Evolutionary conservation across 2,113 vertebrate genomes (phyloP).

Genomic region (Seriola dumerili): DNA sequence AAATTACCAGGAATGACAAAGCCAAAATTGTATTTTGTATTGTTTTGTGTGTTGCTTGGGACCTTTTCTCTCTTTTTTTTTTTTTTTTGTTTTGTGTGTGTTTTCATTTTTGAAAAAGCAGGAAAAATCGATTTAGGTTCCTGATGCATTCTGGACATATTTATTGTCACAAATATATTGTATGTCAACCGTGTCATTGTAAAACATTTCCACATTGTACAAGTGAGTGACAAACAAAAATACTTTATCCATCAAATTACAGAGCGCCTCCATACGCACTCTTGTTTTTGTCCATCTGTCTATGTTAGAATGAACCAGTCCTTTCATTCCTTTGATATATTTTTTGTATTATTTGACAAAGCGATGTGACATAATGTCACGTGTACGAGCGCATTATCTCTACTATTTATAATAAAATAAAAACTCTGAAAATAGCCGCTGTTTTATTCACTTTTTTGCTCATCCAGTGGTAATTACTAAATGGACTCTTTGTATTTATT

Average conservation of each 20-base stretch:
- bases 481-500: constrained; percentile 70
- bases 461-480: constrained; percentile 30
- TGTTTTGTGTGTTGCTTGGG: constrained; percentile 41
- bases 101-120: constrained; percentile 36
- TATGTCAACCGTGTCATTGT: constrained; percentile 22
- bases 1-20: constrained; percentile 80
- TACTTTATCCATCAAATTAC: constrained; percentile 80
- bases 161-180: constrained; percentile 83
- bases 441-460: constrained; percentile 13
- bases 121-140: constrained; percentile 20
- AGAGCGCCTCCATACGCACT: constrained; percentile 80
- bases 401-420: constrained; percentile 98
- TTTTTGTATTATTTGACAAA: constrained; percentile 82
- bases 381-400: constrained; percentile 95
- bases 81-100: not conserved
- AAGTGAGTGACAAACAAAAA: constrained; percentile 58
- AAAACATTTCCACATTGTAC: constrained; percentile 14
- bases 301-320: constrained; percentile 81
- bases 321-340: constrained; percentile 75
- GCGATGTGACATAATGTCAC: constrained; percentile 89
- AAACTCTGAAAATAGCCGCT: constrained; percentile 62
- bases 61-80: constrained; percentile 34
- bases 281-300: constrained; percentile 82
- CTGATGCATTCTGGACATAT: constrained; percentile 76
- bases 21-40: constrained; percentile 75